Evolutionary conservation across 2,113 vertebrate species (phyloP), one percentile per base, ranked within the genome.

Genomic region (Condylura cristata): DNA sequence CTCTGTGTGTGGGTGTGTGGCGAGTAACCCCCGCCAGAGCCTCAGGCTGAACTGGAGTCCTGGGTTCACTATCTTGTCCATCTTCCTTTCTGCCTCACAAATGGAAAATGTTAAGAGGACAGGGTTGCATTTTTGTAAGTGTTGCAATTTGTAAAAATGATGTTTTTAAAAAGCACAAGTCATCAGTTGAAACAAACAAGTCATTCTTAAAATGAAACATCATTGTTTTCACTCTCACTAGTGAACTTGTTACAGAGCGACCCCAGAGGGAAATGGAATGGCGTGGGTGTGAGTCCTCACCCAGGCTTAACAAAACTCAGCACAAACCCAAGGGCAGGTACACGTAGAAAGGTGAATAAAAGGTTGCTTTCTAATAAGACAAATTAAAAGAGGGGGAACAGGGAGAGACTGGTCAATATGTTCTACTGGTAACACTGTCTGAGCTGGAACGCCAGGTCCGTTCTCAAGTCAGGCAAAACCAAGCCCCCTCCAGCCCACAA

Each of bases 1-100:
- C 48, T 10, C 22, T 9, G n/a, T n/a, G n/a, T n/a, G n/a, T n/a
- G n/a, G 16, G 13, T 0, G 0, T 24, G 1, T 58, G 20, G 34
- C 51, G 18, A 12, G 13, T 18, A 39, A 68, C 32, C 5, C 48
- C 17, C 8, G 32, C 46, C 16, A 0, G 48, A 17, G 48, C 48
- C 48, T 51, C 14, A 2, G 11, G 4, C 4, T 32, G 24, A 68
- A 22, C 4, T 8, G 48, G 58, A 70, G 60, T 58, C 61, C 37
- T 17, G 13, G 85, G 9, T 51, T 60, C 48, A 58, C 1, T 16
- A 46, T 7, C 5, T 10, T n/a, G 17, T 39, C 28, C 37, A 5
- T 32, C 79, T 93, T 68, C 39, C 34, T 75, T 32, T 65, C 58
- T 51, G 6, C 32, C 28, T 17, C 74, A 6, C 46, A 41, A 63